Evolutionary conservation across 2,888 invertebrate genomes (phyloP).

Genomic region (Lepidochrysops patricia): DNA sequence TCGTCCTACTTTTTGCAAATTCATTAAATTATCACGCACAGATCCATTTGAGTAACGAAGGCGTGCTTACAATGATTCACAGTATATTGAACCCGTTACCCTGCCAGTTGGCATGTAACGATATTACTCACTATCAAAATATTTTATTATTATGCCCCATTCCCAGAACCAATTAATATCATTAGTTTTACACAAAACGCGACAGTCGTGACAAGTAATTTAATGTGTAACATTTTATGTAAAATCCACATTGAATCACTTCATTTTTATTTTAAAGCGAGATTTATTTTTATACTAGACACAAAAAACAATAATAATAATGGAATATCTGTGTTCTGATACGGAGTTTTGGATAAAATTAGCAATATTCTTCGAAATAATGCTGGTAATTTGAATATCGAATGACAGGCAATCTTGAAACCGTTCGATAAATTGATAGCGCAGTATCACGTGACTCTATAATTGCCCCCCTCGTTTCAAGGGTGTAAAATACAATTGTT

Average conservation of each 20-base stretch:
- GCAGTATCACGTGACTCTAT: conserved; percentile 23
- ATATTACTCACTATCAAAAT: conserved; percentile 5
- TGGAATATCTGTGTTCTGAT: too few species aligned
- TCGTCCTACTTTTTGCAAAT: background rate
- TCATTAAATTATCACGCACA: conserved; percentile 4
- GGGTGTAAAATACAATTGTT: too few species aligned
- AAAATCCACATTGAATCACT: background rate
- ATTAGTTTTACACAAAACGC: background rate
- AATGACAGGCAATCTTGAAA: conserved; percentile 1
- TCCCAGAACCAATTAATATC: background rate
- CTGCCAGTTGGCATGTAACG: conserved; percentile 35
- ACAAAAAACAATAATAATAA: too few species aligned
- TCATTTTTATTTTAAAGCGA: too few species aligned
- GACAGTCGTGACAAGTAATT: background rate
- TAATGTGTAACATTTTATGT: background rate
- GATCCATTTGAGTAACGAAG: background rate
- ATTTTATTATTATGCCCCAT: background rate
- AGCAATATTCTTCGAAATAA: background rate
- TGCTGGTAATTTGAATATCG: conserved; percentile 2
- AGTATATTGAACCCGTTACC: conserved; percentile 31
- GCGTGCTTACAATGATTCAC: conserved; percentile 24
- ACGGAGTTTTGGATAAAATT: too few species aligned
- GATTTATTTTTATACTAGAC: too few species aligned
- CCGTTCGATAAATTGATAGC: background rate
- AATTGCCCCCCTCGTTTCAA: conserved; percentile 26